Base-by-base conservation (phyloP, 2,888 invertebrate species). In the Drosophila leonis region DNA sequence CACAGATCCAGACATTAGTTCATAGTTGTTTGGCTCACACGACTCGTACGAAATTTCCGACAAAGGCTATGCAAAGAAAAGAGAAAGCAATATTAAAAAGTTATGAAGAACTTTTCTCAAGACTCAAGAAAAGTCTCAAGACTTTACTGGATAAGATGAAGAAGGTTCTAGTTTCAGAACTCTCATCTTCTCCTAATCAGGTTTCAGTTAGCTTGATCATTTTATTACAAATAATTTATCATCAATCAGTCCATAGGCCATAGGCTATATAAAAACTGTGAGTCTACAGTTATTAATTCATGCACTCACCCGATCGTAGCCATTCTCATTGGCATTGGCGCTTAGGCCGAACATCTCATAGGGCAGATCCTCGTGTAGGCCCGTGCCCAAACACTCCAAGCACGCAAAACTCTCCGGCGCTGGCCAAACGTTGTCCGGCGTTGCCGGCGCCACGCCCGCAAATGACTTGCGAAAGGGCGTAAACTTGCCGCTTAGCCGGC, bases 41-140 rank as follows among this genome's bases (percentile, higher is more conserved):
- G 93, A 93, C 67, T 93, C 93, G 60, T 92, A 92, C 0, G 93
- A 93, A 35, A 93, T 91, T 79, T 93, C 93, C n/a, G 93, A 93
- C 4, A 93, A 85, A 0, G 93, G 93, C 93, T 93, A 65, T 27
- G 2, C 61, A 70, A 39, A 20, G 0, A 1, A 31, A 7, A 15
- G 0, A 39, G 12, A 39, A 10, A 4, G 4, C 1, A 9, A 33
- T 33, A 8, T 31, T 31, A 31, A 24, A 24, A 24, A 24, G 24
- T 4, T 24, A 24, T 24, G n/a, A 24, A 24, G 24, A 4, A 24
- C 24, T 24, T 24, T 24, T 3, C 24, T 24, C n/a, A n/a, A n/a
- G n/a, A n/a, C n/a, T n/a, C n/a, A n/a, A n/a, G n/a, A n/a, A n/a
- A n/a, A n/a, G n/a, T n/a, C n/a, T n/a, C n/a, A n/a, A n/a, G 24